Evolutionary conservation across 2,888 invertebrate genomes (phyloP).

Genomic region (Empis livida): DNA sequence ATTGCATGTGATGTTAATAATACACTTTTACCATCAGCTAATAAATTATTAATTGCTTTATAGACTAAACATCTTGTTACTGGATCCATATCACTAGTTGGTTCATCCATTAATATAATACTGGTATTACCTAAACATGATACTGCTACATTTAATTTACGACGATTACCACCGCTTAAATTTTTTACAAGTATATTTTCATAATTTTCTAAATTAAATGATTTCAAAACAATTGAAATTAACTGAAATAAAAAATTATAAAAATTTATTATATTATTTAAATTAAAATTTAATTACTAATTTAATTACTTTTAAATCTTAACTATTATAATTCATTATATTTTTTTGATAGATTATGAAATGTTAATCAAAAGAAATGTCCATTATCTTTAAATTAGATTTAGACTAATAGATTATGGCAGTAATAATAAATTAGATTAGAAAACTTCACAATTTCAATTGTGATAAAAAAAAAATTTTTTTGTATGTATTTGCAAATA

Average conservation of each 20-base stretch:
- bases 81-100: slow-evolving; percentile 60
- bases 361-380: no score
- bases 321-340: no score
- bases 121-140: slow-evolving; percentile 59
- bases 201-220: slow-evolving; percentile 30
- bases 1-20: slow-evolving; percentile 36
- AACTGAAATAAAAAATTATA: slow-evolving; percentile 15
- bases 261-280: no score
- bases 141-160: slow-evolving; percentile 64
- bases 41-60: slow-evolving; percentile 27
- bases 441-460: no score
- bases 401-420: no score
- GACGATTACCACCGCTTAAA: slow-evolving; percentile 52
- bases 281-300: no score
- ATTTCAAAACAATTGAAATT: slow-evolving; percentile 24
- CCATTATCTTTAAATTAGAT: no score
- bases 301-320: no score
- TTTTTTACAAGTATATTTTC: slow-evolving; percentile 32
- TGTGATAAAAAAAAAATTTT: no score
- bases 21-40: slow-evolving; percentile 27
- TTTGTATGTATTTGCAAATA: no score
- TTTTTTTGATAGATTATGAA: no score
- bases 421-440: neutral
- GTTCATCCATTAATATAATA: slow-evolving; percentile 63
- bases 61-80: slow-evolving; percentile 34